These are phyloP conservation scores for Daboia siamensis DNA, from an alignment of 2,113 vertebrate genomes.

Conservation along the genomic window DNA sequence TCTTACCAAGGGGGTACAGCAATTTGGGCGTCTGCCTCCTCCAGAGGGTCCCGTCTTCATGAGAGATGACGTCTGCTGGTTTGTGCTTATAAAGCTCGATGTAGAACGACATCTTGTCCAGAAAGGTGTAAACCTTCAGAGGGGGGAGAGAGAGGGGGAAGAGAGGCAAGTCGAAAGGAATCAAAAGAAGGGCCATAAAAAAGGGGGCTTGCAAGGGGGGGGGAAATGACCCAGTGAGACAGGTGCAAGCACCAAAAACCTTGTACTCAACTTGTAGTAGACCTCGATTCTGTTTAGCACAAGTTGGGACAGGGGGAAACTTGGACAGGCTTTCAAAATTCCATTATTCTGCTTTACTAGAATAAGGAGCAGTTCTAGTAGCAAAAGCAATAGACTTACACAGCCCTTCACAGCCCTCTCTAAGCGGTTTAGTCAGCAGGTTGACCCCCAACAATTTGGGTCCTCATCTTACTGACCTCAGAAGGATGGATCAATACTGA, in stretches of 20 bases:
- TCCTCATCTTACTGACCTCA: no score
- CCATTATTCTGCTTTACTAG: no score
- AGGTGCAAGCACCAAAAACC: not conserved
- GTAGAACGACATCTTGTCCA: constrained; percentile 97
- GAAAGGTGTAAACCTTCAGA: constrained; percentile 89
- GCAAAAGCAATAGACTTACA: no score
- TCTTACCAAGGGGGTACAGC: constrained; percentile 90
- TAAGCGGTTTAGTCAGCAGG: no score
- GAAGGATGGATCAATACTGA: no score
- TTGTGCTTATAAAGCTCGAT: constrained; percentile 93
- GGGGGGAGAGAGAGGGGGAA: not conserved
- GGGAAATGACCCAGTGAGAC: not conserved
- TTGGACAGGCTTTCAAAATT: not conserved
- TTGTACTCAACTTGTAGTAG: no score
- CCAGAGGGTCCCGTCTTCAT: constrained; percentile 93
- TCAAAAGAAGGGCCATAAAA: not conserved
- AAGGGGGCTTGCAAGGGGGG: not conserved
- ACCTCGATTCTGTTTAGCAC: not conserved
- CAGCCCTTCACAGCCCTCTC: no score
- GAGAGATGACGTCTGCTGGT: constrained; percentile 85
- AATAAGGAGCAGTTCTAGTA: no score
- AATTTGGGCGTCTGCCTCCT: constrained; percentile 85
- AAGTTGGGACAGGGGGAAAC: not conserved
- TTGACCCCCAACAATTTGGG: no score
- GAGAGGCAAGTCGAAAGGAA: not conserved